Base-by-base conservation (phyloP, 2,888 invertebrate genomes). In the Parascotia fuliginaria region DNA sequence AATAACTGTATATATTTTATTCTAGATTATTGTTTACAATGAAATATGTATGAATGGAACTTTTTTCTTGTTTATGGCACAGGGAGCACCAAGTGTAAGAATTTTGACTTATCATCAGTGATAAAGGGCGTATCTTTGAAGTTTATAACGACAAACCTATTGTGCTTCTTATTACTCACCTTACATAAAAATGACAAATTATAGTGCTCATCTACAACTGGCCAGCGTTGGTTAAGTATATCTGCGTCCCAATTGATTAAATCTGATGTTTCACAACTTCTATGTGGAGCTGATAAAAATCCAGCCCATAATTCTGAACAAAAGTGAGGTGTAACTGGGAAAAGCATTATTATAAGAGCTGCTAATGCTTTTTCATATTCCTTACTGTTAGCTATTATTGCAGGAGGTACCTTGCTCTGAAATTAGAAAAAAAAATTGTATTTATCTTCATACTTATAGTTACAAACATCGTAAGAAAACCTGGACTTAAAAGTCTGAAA, bases 291-390 rank as follows among this genome's bases (percentile, higher is more conserved):
- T 0, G 94, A 93, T 27, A 93, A 86, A 71, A 97, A 95, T 39
- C 96, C 97, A 14, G 94, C 93, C 98, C 98, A 99, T 11, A 98
- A 86, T 83, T 98, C 98, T 0, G 96, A 96, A 24, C 97, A 95
- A 84, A 98, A 98, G 85, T 97, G 96, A 0, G 99, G 99, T 0
- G 97, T 96, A 75, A 98, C 93, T 0, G 98, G 98, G 2, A 97
- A 95, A 31, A 98, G 77, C 94, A 98, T 95, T 57, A 98, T 95
- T 43, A 98, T 93, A 71, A 97, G 95, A 16, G 93, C 91, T 0
- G 95, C 96, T 44, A 99, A 87, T 3, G 97, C 95, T 66, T 95
- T 89, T 86, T 98, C 97, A 81, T 94, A 98, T 73, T 97, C 95
- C 44, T 87, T 88, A 76, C 96, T 95, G 52, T 89, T 93, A 1